Evolutionary conservation across 2,888 invertebrate genomes (phyloP).

Genomic region (Gari tellinella): DNA sequence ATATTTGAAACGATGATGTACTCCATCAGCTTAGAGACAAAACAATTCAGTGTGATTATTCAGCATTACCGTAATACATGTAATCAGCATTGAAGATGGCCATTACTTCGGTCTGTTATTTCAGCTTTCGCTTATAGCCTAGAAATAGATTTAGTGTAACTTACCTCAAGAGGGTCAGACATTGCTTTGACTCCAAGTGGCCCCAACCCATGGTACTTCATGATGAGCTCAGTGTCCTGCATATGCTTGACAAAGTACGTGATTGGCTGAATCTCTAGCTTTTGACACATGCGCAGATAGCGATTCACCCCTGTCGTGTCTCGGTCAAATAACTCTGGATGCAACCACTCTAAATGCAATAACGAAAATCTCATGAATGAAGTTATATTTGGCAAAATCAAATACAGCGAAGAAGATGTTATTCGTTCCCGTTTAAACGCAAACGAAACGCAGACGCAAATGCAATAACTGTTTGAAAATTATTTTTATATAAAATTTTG

Average conservation of each 20-base stretch:
- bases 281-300: conserved; percentile 73
- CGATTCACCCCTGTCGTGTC: conserved; percentile 71
- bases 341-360: conserved; percentile 60
- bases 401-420: too few relatives aligned
- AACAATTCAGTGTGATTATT: too few relatives aligned
- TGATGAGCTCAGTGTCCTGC: conserved; percentile 66
- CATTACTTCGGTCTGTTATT: too few relatives aligned
- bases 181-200: conserved; percentile 72
- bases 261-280: conserved; percentile 72
- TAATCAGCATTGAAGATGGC: too few relatives aligned
- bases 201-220: conserved; percentile 78
- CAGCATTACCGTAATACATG: too few relatives aligned
- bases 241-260: conserved; percentile 75
- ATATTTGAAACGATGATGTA: too few relatives aligned
- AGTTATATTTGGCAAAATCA: background rate
- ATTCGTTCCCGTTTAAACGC: too few relatives aligned
- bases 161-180: conserved; percentile 65
- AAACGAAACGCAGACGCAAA: too few relatives aligned
- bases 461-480: background rate
- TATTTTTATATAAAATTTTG: too few relatives aligned
- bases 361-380: background rate
- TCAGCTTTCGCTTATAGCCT: too few relatives aligned
- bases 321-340: conserved; percentile 60
- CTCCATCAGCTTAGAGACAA: too few relatives aligned
- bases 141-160: too few relatives aligned